Base-by-base conservation (phyloP, 2,797 vertebrate species). In the Hypotaenidia philippensis region DNA sequence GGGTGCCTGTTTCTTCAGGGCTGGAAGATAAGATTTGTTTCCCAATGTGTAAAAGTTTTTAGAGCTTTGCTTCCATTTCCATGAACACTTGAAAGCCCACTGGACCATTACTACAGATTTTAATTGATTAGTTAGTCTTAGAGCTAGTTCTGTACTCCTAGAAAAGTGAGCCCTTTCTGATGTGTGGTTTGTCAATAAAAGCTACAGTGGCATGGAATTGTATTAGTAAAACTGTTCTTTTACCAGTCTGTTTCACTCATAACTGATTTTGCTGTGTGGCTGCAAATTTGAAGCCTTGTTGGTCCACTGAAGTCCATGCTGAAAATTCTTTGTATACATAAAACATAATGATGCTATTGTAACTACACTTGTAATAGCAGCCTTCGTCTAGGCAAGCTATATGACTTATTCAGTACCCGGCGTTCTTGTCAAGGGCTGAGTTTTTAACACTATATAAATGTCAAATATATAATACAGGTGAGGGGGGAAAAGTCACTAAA, bases 1-100 rank as follows among this genome's bases (percentile, higher is more conserved):
- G 74, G 36, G 38, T 75, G 11, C 49, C 74, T 74, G 32, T 83
- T 95, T 81, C 77, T 63, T 44, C 44, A 59, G 6, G n/a, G 10
- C 68, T 94, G 86, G 69, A 65, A 93, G 68, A 89, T 84, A 61
- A 95, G 34, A 21, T 69, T 90, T 92, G n/a, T 83, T 89, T 89
- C 83, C 49, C 8, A 2, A 18, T 21, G 15, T 60, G 6, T 45
- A 53, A 45, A 60, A 64, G n/a, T 57, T 60, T 89, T 84, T 64
- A 60, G 78, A 89, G 59, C 63, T 77, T 92, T 90, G 56, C 26
- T 84, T 19, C 52, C 18, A 19, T 44, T 92, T 91, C 72, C 47
- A 88, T 90, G 93, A 94, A 29, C 20, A 19, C 81, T 92, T 89
- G 75, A 90, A 92, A 93, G 63, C 81, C 44, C 75, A 63, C 10